Evolutionary conservation across 2,797 vertebrate species (phyloP).

Genomic region (Austrolebias charrua): DNA sequence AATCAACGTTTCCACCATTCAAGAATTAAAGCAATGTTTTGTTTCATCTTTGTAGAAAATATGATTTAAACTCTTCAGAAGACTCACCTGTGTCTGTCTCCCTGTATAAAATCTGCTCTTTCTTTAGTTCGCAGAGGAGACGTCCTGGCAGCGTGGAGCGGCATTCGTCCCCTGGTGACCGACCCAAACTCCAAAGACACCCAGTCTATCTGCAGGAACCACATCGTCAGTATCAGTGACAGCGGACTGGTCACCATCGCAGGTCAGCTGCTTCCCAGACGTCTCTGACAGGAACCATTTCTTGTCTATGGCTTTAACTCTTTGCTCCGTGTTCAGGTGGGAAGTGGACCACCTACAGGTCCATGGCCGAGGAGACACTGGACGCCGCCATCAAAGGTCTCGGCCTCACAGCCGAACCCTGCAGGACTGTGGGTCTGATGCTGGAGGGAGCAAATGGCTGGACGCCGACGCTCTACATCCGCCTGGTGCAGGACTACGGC

Average conservation of each 20-base stretch:
- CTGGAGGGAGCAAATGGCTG: constrained; percentile 91
- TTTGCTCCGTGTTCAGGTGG: constrained; percentile 79
- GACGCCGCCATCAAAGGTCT: constrained; percentile 81
- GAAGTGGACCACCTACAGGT: constrained; percentile 96
- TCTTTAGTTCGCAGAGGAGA: constrained; percentile 92
- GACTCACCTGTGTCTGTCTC: neutral
- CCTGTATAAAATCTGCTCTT: neutral
- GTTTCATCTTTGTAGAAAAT: too few relatives aligned
- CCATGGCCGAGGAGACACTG: constrained; percentile 92
- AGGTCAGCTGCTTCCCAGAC: constrained; percentile 74
- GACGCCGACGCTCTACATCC: constrained; percentile 94
- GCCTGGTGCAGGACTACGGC: constrained; percentile 95
- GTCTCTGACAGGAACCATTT: too few relatives aligned
- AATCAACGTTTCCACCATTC: too few relatives aligned
- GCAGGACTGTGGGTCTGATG: constrained; percentile 85
- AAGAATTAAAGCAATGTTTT: too few relatives aligned
- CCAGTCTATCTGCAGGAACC: constrained; percentile 93
- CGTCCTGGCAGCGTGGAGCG: constrained; percentile 96
- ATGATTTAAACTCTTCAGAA: too few relatives aligned
- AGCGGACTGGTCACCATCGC: constrained; percentile 94
- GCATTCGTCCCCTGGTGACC: constrained; percentile 93
- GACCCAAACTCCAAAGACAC: constrained; percentile 94
- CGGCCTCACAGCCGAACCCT: constrained; percentile 70
- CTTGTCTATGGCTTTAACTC: neutral
- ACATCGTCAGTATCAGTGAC: constrained; percentile 87